Evolutionary conservation across 2,113 vertebrate species (phyloP).

Genomic region (Anas platyrhynchos): DNA sequence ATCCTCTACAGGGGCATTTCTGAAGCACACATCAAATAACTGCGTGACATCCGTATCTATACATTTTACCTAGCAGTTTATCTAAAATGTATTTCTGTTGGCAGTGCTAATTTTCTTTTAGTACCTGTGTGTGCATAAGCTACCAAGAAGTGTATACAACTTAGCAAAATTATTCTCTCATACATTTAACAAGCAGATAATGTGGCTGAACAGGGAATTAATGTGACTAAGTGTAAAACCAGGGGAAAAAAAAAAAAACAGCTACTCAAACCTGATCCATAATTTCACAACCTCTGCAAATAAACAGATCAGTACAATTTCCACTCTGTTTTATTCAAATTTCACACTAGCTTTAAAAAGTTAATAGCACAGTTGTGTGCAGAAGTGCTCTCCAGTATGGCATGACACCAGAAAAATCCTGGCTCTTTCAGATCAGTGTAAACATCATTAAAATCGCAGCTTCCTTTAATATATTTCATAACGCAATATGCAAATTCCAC

Average conservation of each 20-base stretch:
- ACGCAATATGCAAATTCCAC: slow-evolving; percentile 78
- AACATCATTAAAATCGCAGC: slow-evolving; percentile 83
- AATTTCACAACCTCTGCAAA: slow-evolving; percentile 58
- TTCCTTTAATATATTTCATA: slow-evolving; percentile 79
- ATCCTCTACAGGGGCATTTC: background rate
- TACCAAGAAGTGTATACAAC: slow-evolving; percentile 13
- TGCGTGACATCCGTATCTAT: background rate
- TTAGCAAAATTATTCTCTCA: slow-evolving; percentile 11
- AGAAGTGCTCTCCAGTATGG: slow-evolving; percentile 62
- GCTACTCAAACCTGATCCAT: slow-evolving; percentile 3
- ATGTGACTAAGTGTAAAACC: slow-evolving; percentile 1
- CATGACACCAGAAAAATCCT: slow-evolving; percentile 53
- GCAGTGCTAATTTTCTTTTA: background rate
- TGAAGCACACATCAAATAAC: rapidly evolving
- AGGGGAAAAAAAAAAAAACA: background rate
- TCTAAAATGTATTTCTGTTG: background rate
- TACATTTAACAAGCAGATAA: slow-evolving; percentile 61
- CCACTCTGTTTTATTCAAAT: slow-evolving; percentile 68
- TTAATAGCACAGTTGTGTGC: slow-evolving; percentile 69
- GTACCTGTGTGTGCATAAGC: background rate
- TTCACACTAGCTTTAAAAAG: slow-evolving; percentile 72
- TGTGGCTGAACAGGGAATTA: slow-evolving; percentile 23
- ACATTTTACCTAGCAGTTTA: background rate
- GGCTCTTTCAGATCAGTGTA: slow-evolving; percentile 75
- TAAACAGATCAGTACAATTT: slow-evolving; percentile 36